Base-by-base conservation (phyloP, 53 echinoderm and acorn worm genomes). In the Arbacia lixula region DNA sequence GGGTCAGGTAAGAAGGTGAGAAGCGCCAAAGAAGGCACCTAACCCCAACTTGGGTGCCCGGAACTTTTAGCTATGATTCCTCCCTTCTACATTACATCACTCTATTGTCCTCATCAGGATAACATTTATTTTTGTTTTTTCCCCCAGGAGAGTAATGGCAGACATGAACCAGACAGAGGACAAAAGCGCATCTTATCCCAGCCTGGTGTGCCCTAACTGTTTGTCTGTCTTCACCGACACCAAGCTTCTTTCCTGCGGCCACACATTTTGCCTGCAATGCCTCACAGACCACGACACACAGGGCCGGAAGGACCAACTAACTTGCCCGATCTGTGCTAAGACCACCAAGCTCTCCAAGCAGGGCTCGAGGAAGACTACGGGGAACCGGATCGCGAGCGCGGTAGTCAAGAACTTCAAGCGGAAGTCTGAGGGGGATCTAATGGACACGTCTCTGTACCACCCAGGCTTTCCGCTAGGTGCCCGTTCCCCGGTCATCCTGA, bases 261-360 rank as follows among this genome's bases (percentile, higher is more conserved):
- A 74, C 35, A 74, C 74, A 14, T 74, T 74, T 46, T 74, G 74
- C 27, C 32, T 30, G 31, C 33, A 74, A 16, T 74, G 74, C 74
- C 53, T 74, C 32, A n/a, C 34, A 53, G 53, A 27, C 20, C 33
- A 74, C 36, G 74, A 74, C 74, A 74, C 16, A 24, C 54, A 53
- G 1, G 32, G 53, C 1, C 26, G 43, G 11, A 26, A 27, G 28
- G 20, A 53, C 32, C 31, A 32, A 51, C 50, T 74, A 53, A 11
- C 34, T 31, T 74, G 74, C 20, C 74, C 74, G 35, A 33, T 74
- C 20, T 74, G 74, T 6, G 51, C 51, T 9, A 53, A 74, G 35
- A 2, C 4, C 21, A 74, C 74, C n/a, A 42, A n/a, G 12, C 54
- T 74, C 6, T 27, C 34, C 8, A 53, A 74, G 26, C 74, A 53